These are phyloP conservation scores for Cylas formicarius DNA, from an alignment of 1,140 invertebrate genomes.

Conservation along the genomic window DNA sequence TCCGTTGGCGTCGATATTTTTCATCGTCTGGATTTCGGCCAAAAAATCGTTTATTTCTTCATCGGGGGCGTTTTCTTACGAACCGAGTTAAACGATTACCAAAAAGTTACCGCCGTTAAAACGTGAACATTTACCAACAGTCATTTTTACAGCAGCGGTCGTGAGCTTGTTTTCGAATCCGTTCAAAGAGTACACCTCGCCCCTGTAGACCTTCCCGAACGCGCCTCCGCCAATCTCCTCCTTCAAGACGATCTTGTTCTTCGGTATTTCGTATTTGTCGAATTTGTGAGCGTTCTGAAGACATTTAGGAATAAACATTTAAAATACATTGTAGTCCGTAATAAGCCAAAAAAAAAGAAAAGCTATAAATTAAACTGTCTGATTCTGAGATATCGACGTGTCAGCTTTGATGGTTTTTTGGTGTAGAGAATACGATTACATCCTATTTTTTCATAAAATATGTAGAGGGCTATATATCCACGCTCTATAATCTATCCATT, in stretches of 20 bases:
- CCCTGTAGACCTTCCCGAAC: conserved; percentile 64
- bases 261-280: conserved; percentile 29
- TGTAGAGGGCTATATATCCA: no score
- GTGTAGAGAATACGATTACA: no score
- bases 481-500: no score
- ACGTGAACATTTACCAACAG: conserved; percentile 50
- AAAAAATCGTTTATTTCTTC: conserved; percentile 62
- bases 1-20: conserved; percentile 55
- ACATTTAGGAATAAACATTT: conserved; percentile 1
- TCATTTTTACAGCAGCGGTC: conserved; percentile 65
- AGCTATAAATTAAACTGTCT: not conserved
- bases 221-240: conserved; percentile 62
- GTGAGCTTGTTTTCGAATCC: conserved; percentile 45
- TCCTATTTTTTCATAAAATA: no score
- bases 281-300: conserved; percentile 19
- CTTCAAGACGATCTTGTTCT: conserved; percentile 30
- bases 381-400: not conserved
- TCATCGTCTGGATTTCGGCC: conserved; percentile 72
- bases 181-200: conserved; percentile 48
- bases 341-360: no score
- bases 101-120: conserved; percentile 3
- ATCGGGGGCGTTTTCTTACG: conserved; percentile 43
- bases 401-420: no score
- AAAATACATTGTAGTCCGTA: no score
- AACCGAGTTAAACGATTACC: conserved; percentile 2